A percentile compares a stretch with the other conserved stretches of the same genome.
phyloP scores from a whole-genome alignment of 92 coral and sea anemone genomes.

The Pocillopora meandrina region DNA sequence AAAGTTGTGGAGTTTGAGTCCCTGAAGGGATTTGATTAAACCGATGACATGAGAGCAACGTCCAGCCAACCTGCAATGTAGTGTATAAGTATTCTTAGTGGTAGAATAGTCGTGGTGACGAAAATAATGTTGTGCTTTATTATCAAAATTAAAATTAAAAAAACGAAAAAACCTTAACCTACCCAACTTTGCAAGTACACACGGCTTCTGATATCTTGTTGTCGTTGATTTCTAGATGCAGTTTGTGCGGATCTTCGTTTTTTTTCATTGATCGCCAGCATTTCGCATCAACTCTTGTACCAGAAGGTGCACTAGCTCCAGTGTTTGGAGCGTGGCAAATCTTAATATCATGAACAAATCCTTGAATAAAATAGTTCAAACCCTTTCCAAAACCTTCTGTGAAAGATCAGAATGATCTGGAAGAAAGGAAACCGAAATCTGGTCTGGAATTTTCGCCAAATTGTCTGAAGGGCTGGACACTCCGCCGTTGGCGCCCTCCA shows the following conservation, averaged over 20 bases:
- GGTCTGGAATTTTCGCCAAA: background rate
- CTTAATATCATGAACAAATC: conserved; percentile 48
- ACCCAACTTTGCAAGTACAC: too few species aligned
- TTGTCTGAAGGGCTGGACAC: conserved; percentile 21
- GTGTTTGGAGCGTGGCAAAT: conserved; percentile 28
- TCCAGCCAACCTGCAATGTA: conserved; percentile 31
- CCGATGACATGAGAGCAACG: conserved; percentile 52
- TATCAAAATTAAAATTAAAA: conserved; percentile 2
- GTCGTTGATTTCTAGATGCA: background rate
- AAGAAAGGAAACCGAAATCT: too few species aligned
- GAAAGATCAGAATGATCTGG: background rate
- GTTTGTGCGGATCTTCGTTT: background rate
- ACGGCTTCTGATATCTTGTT: too few species aligned
- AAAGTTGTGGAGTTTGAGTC: conserved; percentile 45
- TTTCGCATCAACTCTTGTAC: conserved; percentile 30
- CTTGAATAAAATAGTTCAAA: conserved; percentile 37
- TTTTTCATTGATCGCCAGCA: conserved; percentile 50
- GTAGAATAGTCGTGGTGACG: conserved; percentile 14
- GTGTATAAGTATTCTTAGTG: conserved; percentile 12
- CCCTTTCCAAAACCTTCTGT: conserved; percentile 41
- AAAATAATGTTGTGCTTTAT: conserved; percentile 9
- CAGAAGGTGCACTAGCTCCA: conserved; percentile 15
- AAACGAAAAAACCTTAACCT: too few species aligned
- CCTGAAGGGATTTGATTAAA: conserved; percentile 43
- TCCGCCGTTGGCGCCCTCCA: conserved; percentile 2